Evolutionary conservation across 2,113 vertebrate genomes (phyloP).

Genomic region (Gymnogyps californianus): DNA sequence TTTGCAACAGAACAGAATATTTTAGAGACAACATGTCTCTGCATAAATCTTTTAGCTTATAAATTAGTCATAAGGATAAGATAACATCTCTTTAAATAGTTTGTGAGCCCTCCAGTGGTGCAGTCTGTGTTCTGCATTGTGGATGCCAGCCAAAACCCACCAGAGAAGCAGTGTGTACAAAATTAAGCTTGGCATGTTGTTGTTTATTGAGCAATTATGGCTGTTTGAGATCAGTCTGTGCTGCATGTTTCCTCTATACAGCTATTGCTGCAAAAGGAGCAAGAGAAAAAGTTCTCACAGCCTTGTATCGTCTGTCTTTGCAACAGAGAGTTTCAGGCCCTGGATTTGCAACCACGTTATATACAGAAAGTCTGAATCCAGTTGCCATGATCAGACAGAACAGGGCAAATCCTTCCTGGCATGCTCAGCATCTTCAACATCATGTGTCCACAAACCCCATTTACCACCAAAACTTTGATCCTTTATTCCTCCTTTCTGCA

Average conservation of each 20-base stretch:
- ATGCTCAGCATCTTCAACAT: not conserved
- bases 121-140: not conserved
- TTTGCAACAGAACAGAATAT: not conserved
- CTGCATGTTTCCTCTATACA: not conserved
- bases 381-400: not conserved
- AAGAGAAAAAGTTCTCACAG: not conserved
- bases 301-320: not conserved
- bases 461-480: not conserved
- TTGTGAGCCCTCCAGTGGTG: conserved; percentile 52
- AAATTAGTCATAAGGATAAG: conserved; percentile 25
- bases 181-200: not conserved
- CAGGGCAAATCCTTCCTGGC: not conserved
- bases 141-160: conserved; percentile 21
- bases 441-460: not conserved
- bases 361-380: not conserved
- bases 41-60: not conserved
- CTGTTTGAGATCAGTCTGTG: not conserved
- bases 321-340: not conserved
- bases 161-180: not conserved
- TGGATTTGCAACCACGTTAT: accelerated
- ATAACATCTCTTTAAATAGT: conserved; percentile 36
- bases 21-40: not conserved
- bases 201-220: not conserved
- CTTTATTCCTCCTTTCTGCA: not conserved
- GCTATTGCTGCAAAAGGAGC: not conserved